Percentiles rank a stretch among this genome's conserved stretches.
These are phyloP conservation scores for Drosophila serrata DNA, from an alignment of 1,140 invertebrate genomes.

Conservation along the genomic window DNA sequence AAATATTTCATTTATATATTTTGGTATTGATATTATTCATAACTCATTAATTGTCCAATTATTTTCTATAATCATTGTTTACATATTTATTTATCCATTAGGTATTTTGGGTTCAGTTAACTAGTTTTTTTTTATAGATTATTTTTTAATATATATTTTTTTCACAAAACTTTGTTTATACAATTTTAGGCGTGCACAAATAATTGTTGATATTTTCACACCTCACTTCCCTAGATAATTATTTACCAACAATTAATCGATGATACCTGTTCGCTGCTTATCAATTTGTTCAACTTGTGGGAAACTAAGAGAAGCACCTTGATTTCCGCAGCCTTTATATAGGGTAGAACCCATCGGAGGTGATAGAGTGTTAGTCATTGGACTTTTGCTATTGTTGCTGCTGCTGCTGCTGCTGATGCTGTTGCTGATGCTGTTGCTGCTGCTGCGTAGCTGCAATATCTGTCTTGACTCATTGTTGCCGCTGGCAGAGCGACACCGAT, in stretches of 20 bases:
- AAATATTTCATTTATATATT: no score
- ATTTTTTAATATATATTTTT: not conserved
- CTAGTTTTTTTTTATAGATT: rapidly evolving
- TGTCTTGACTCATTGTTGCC: constrained; percentile 29
- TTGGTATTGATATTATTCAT: no score
- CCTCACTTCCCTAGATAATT: not conserved
- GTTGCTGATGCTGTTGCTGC: not conserved
- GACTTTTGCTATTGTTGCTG: constrained; percentile 38
- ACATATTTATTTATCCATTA: no score
- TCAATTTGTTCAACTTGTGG: constrained; percentile 24
- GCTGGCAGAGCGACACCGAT: constrained; percentile 24
- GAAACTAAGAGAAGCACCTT: constrained; percentile 21
- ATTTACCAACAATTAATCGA: not conserved
- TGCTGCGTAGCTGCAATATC: constrained; percentile 10
- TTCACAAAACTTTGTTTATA: not conserved
- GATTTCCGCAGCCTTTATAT: constrained; percentile 25
- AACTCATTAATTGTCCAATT: no score
- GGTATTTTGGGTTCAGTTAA: not conserved
- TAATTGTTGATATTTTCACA: not conserved
- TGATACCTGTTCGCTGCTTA: constrained; percentile 5
- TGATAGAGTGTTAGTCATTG: constrained; percentile 74
- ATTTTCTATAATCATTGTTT: no score
- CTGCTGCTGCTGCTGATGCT: not conserved
- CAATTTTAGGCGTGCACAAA: no score
- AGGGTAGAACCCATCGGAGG: constrained; percentile 46